Base-by-base conservation (phyloP, 2,113 vertebrate species). In the Perccottus glenii region DNA sequence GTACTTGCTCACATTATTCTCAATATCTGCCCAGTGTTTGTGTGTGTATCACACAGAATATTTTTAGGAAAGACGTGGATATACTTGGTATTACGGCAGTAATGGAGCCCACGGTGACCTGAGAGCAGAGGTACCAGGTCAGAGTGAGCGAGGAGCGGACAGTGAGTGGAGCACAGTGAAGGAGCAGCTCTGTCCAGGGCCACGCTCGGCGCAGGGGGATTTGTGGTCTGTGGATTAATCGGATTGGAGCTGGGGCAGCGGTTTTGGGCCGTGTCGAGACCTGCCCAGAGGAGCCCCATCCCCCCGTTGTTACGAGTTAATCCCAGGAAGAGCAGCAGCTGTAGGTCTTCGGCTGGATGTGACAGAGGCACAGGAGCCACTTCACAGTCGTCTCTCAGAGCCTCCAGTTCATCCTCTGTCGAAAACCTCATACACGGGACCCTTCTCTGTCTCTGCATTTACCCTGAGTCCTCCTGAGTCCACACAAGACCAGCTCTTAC, bases 171-270 rank as follows among this genome's bases (percentile, higher is more conserved):
- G 11, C 51, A 64, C 51, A 11, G 73, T 57, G 61, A 75, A 38
- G 73, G 33, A 33, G 35, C 32, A 58, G 69, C 8, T 9, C 72
- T 16, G 38, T 64, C 75, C 80, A 58, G 75, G 82, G 19, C 19
- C 19, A 27, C 19, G 19, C 19, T 27, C 68, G 32, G 77, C 70
- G 48, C 78, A 80, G 65, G 72, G 82, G 88, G 90, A 92, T 93
- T 92, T 91, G 51, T 75, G 73, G 81, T 89, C 87, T 89, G 75
- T 83, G 77, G 72, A 88, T 74, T 92, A 92, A 93, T 90, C 89
- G 57, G 91, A 91, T 90, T 92, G 88, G 77, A 87, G 73, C 47
- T 38, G 40, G 70, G 77, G 77, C 74, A 72, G 80, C 2, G 78
- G 73, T 88, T 90, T 87, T 85, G 80, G 88, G 70, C 64, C 50